Base-by-base conservation (phyloP, 2,888 invertebrate genomes). In the Tanaodytes sp. region DNA sequence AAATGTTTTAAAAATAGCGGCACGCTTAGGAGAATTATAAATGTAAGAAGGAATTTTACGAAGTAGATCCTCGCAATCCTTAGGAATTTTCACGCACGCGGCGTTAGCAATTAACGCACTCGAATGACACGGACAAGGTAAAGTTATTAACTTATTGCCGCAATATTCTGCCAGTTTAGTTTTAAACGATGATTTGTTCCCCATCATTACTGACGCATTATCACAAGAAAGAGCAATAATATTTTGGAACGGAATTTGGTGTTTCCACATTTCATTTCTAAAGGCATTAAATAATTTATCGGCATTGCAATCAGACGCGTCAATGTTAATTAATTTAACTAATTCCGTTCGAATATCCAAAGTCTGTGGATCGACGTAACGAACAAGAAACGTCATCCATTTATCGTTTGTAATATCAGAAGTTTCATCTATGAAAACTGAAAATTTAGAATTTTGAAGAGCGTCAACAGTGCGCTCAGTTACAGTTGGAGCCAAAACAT, bases 151-250 rank as follows among this genome's bases (percentile, higher is more conserved):
- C 8, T 33, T 33, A 12, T 40, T 6, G 2, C 14, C 14, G 14
- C 33, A 51, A 12, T 30, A 19, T 23, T 23, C 37, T 23, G 2
- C 4, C 11, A 65, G 15, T 42, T 42, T 48, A 1, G 62, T 61
- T 20, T 57, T 57, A 19, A 74, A 73, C n/a, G 74, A 71, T 14
- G 37, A 52, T 16, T 1, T 14, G 11, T 11, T 20, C 5, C 40
- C 48, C 9, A 14, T 23, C 40, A 58, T 58, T 0, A 39, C 46
- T 2, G 46, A 33, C 9, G 57, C 46, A 45, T 46, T 58, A 12
- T 58, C 57, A 12, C 37, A 48, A 5, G 48, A 39, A 14, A 48
- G 16, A 30, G 54, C 72, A 15, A 67, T 20, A n/a, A 49, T 31
- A 27, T 49, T 61, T 2, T 12, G 2, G 11, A 51, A 20, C 15